Base-by-base conservation (phyloP, 2,797 vertebrate species). In the Limnodromus scolopaceus region DNA sequence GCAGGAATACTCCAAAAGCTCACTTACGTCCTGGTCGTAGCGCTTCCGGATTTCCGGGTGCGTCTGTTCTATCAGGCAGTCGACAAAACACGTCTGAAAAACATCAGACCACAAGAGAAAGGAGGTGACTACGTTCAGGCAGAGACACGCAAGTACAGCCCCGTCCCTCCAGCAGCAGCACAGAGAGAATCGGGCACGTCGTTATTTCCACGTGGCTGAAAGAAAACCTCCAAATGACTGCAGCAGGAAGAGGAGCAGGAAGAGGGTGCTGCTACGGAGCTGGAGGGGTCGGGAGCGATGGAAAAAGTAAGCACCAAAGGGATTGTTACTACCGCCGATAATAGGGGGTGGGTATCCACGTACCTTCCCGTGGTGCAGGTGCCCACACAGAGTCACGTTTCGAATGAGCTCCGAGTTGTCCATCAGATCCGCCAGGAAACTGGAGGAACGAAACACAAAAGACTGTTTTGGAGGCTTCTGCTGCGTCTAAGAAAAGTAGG, bases 361-460 rank as follows among this genome's bases (percentile, higher is more conserved):
- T 58, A 99, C 99, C 99, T 99, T 99, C 97, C 99, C 99, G 0
- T 99, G 99, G 91, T 99, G 99, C 55, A 99, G 99, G 96, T 99
- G 99, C 70, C 99, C 99, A 93, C 99, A 99, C 64, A 99, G 98
- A 16, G 99, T 99, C 97, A 99, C 98, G 11, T 99, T 99, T 80
- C 99, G 98, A 96, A 99, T 99, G n/a, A 99, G 98, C 96, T 99
- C 99, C 0, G 99, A 98, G 95, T 99, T 99, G 94, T 99, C 99
- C 99, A 99, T 99, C 93, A 99, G 97, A 98, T 99, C 99, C 39
- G 99, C 99, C 76, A 99, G 98, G 96, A 99, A 99, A 83, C 99
- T 99, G 97, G 14, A 87, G 82, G 32, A 83, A 89, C 1, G 13
- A 91, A 72, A 89, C 71, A 96, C 92, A 95, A 95, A 92, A 96